These are phyloP conservation scores for Metallyticus violacea DNA, from an alignment of 2,888 invertebrate species.

Conservation along the genomic window DNA sequence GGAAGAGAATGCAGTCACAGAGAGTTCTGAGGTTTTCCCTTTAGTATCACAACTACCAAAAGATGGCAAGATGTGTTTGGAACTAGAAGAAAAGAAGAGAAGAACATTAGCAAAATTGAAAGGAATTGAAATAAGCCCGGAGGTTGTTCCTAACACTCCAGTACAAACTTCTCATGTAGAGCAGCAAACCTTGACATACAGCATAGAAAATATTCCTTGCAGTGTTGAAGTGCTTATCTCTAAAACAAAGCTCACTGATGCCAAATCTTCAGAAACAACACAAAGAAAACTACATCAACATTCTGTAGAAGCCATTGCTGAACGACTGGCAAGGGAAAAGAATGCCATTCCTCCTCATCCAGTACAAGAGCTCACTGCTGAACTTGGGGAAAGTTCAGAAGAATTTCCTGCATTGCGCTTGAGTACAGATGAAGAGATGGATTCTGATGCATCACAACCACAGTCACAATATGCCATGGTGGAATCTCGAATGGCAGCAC, in stretches of 20 bases:
- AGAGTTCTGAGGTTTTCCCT: neutral
- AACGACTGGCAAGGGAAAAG: neutral
- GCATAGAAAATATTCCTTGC: neutral
- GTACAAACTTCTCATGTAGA: neutral
- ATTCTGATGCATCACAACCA: neutral
- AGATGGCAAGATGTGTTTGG: neutral
- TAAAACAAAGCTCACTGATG: neutral
- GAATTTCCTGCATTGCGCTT: constrained; percentile 11
- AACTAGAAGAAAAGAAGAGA: constrained; percentile 18
- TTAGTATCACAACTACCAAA: neutral
- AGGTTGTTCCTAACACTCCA: neutral
- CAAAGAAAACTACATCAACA: neutral
- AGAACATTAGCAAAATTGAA: constrained; percentile 14
- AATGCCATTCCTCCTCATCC: neutral
- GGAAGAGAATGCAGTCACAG: neutral
- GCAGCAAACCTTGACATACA: neutral
- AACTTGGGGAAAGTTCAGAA: neutral
- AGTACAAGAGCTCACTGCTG: neutral
- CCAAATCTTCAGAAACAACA: no score
- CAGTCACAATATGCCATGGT: neutral
- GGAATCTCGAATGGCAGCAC: neutral
- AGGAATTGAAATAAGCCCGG: neutral
- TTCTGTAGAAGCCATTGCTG: constrained; percentile 6
- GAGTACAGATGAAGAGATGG: constrained; percentile 2
- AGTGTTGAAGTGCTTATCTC: neutral